These are phyloP conservation scores for Heteromormyrus szaboi DNA, from an alignment of 2,797 vertebrate species.

Conservation along the genomic window DNA sequence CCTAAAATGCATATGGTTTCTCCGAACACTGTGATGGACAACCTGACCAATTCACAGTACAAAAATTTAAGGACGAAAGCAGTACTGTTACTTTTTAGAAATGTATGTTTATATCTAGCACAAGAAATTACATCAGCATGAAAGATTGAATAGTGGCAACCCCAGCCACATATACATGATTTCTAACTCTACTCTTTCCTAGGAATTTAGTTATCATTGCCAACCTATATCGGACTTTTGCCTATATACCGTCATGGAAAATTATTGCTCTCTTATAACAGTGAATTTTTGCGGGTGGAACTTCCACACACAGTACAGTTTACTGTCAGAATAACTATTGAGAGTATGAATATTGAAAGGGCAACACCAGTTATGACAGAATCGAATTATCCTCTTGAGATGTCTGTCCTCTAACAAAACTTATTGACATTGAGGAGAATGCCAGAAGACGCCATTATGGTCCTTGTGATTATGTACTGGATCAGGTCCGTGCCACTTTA, in stretches of 20 bases:
- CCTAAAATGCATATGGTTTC: not conserved
- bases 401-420: conserved; percentile 54
- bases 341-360: not conserved
- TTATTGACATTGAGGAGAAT: conserved; percentile 52
- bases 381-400: conserved; percentile 21
- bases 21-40: not conserved
- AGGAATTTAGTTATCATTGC: not conserved
- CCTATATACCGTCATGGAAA: not conserved
- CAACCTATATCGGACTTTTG: not conserved
- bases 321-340: not conserved
- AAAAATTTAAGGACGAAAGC: not conserved
- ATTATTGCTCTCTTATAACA: not conserved
- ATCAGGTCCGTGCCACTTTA: conserved; percentile 51
- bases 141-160: not conserved
- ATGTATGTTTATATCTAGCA: not conserved
- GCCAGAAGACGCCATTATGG: conserved; percentile 31
- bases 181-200: not conserved
- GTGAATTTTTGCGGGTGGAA: not conserved
- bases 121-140: not conserved
- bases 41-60: not conserved
- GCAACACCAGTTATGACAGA: not conserved
- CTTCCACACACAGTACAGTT: not conserved
- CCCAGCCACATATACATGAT: not conserved
- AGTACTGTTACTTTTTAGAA: not conserved
- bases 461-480: conserved; percentile 25